These are phyloP conservation scores for Phoenicopterus ruber DNA, from an alignment of 2,113 vertebrate genomes.

Conservation along the genomic window DNA sequence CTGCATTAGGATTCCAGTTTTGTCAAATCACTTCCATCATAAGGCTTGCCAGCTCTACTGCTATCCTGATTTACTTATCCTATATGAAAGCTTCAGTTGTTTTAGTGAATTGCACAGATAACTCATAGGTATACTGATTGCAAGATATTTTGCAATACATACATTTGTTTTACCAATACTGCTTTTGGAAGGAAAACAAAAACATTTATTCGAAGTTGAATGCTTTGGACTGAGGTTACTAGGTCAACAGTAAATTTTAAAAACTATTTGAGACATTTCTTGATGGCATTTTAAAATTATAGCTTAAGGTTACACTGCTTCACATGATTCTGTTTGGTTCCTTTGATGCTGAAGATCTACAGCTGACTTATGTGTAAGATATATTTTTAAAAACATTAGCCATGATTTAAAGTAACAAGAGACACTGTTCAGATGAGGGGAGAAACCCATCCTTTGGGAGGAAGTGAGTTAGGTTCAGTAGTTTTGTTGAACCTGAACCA, in stretches of 20 bases:
- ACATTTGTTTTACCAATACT: background rate
- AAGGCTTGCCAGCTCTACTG: background rate
- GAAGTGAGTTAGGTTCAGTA: conserved; percentile 66
- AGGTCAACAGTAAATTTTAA: conserved; percentile 74
- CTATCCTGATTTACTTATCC: background rate
- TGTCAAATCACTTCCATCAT: background rate
- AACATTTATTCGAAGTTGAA: conserved; percentile 56
- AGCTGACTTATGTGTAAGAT: conserved; percentile 69
- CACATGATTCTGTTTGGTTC: conserved; percentile 56
- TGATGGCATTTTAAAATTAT: conserved; percentile 72
- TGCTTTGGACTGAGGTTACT: conserved; percentile 67
- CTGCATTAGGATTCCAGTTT: background rate
- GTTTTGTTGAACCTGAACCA: conserved; percentile 67
- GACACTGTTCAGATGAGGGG: conserved; percentile 50
- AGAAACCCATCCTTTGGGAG: conserved; percentile 58
- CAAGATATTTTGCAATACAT: background rate
- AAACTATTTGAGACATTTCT: conserved; percentile 67
- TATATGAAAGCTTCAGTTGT: background rate
- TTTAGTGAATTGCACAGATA: background rate
- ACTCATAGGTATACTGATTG: background rate
- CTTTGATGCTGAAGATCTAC: conserved; percentile 74
- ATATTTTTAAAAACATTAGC: conserved; percentile 65
- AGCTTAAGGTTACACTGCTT: conserved; percentile 62
- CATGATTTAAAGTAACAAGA: conserved; percentile 73
- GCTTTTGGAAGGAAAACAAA: conserved; percentile 66